A percentile compares a stretch with the other conserved stretches of the same genome.
phyloP scores from a whole-genome alignment of 2,797 vertebrate species.

The Enteromius paludinosus region DNA sequence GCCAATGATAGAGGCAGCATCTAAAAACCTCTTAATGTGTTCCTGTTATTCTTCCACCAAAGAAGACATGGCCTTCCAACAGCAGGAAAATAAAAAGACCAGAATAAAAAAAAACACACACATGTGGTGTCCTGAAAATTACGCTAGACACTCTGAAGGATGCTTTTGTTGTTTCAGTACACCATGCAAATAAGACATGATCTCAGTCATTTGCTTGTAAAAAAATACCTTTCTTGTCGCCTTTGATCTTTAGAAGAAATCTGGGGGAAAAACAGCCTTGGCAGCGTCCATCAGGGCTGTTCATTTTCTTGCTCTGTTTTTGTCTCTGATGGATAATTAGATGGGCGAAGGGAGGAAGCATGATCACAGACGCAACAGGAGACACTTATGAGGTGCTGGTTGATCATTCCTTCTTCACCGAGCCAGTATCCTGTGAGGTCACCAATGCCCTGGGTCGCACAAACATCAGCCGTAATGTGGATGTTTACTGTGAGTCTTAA shows the following conservation, averaged over 20 bases:
- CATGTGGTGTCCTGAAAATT: constrained; percentile 25
- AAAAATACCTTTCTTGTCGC: constrained; percentile 22
- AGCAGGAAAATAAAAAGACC: constrained; percentile 19
- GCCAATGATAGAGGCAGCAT: constrained; percentile 20
- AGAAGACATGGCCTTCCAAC: constrained; percentile 15
- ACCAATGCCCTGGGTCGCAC: constrained; percentile 95
- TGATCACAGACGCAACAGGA: constrained; percentile 89
- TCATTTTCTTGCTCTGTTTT: constrained; percentile 10
- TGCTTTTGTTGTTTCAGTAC: constrained; percentile 48
- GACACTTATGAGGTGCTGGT: constrained; percentile 92
- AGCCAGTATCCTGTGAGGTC: constrained; percentile 95
- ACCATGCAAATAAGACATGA: constrained; percentile 52
- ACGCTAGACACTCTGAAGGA: constrained; percentile 18
- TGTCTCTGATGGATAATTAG: constrained; percentile 68
- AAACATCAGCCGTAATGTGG: constrained; percentile 95
- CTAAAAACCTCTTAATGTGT: constrained; percentile 44
- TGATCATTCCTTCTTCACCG: constrained; percentile 95
- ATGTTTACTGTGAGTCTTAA: constrained; percentile 93
- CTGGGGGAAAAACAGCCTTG: background rate
- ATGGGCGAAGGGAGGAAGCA: constrained; percentile 94
- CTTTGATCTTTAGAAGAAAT: constrained; percentile 44
- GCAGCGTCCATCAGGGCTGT: constrained; percentile 15
- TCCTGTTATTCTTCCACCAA: constrained; percentile 36
- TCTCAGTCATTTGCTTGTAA: constrained; percentile 40
- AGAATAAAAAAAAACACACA: background rate